Conservation (phyloP, 2,888 invertebrate genomes). For the Caenorhabditis uteleia region DNA sequence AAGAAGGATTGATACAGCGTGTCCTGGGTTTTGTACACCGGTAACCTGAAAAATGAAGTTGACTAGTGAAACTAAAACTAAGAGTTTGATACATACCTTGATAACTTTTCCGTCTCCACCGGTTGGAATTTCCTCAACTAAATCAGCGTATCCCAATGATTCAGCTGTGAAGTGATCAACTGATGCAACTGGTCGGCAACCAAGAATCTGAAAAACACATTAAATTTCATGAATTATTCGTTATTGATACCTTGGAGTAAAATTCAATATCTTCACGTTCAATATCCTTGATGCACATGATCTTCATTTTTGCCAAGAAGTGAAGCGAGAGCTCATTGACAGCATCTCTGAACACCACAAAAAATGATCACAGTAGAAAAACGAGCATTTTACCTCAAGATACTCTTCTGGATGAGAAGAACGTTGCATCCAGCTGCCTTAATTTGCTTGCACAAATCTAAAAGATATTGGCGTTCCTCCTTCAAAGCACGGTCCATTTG, state of each 20-base stretch:
- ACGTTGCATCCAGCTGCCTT: slow-evolving; percentile 98
- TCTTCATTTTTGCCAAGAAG: slow-evolving; percentile 97
- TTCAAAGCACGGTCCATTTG: slow-evolving; percentile 98
- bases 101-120: slow-evolving; percentile 85
- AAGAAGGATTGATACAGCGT: slow-evolving; percentile 89
- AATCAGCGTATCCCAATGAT: slow-evolving; percentile 86
- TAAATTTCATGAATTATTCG: neutral
- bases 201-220: slow-evolving; percentile 53
- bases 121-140: slow-evolving; percentile 90
- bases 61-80: slow-evolving; percentile 1
- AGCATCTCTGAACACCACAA: slow-evolving; percentile 81
- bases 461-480: slow-evolving; percentile 94
- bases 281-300: slow-evolving; percentile 95
- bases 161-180: slow-evolving; percentile 94
- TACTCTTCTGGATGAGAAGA: slow-evolving; percentile 85
- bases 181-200: slow-evolving; percentile 87
- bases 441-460: slow-evolving; percentile 97
- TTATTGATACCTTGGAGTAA: slow-evolving; percentile 84
- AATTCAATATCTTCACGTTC: slow-evolving; percentile 98
- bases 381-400: slow-evolving; percentile 76
- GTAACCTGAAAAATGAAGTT: too few species aligned
- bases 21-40: slow-evolving; percentile 85
- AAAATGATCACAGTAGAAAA: slow-evolving; percentile 18
- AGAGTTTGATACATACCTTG: slow-evolving; percentile 75
- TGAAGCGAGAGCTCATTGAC: slow-evolving; percentile 95